Base-by-base conservation (phyloP, 2,888 invertebrate species). In the Oithona nana region DNA sequence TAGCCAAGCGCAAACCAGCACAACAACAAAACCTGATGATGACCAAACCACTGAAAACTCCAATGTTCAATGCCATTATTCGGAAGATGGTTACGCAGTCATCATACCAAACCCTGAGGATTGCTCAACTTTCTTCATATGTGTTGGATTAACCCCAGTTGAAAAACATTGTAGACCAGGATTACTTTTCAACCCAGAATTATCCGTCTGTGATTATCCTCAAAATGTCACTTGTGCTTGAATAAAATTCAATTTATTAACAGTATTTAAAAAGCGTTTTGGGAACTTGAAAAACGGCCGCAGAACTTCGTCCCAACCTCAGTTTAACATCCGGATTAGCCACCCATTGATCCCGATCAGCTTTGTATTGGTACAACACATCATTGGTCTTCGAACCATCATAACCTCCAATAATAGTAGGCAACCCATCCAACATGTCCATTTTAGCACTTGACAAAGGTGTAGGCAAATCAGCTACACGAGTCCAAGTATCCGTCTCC, bases 211-310 rank as follows among this genome's bases (percentile, higher is more conserved):
- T 16, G 16, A 16, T 16, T 39, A 11, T 39, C 39, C 39, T 39
- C 8, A 39, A 6, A 6, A 39, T 39, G 39, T 39, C n/a, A n/a
- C n/a, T n/a, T n/a, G n/a, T n/a, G n/a, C n/a, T n/a, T n/a, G n/a
- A n/a, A n/a, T n/a, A n/a, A n/a, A n/a, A n/a, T n/a, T 80, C 76
- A 48, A 84, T 76, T 28, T 28, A 4, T 59, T 59, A 59, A 29
- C 59, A 59, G 28, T 59, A 24, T 26, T 59, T 29, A 59, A 59
- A 59, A 49, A 59, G 22, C 16, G 24, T 26, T 22, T 59, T 48
- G 1, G 59, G 59, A n/a, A 59, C 59, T 49, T 59, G 31, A 50
- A 59, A 28, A 4, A 59, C 48, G 2, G 59, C 59, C 22, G 31
- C 22, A 8, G 50, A 49, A 22, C 59, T 59, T 16, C 59, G 22